Evolutionary conservation across 2,113 vertebrate genomes (phyloP).

Genomic region (Eurypyga helias): DNA sequence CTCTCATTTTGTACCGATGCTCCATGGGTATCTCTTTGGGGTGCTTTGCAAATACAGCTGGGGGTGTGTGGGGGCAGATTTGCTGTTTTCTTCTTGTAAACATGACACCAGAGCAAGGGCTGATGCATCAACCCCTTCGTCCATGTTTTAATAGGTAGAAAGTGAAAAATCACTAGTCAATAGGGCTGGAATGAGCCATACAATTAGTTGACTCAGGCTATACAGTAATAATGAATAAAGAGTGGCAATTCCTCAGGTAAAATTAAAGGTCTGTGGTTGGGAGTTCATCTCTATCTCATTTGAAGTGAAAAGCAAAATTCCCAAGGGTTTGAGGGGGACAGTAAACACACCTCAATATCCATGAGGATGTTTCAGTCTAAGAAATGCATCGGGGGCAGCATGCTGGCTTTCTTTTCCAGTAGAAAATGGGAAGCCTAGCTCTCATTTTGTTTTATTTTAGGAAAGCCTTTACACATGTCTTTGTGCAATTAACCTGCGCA

Average conservation of each 20-base stretch:
- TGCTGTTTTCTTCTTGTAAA: not conserved
- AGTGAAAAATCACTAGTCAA: not conserved
- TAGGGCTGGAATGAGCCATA: not conserved
- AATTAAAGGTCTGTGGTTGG: not conserved
- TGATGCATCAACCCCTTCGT: not conserved
- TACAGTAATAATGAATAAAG: not conserved
- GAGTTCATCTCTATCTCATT: not conserved
- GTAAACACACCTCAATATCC: not conserved
- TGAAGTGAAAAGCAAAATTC: not conserved
- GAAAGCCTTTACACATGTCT: not conserved
- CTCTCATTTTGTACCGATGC: not conserved
- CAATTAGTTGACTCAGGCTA: not conserved
- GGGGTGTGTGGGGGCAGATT: not conserved
- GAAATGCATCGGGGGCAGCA: not conserved
- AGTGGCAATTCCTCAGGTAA: not conserved
- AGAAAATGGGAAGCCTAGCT: not conserved
- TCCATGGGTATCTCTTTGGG: not conserved
- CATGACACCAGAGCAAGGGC: rapidly evolving
- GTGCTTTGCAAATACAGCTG: not conserved
- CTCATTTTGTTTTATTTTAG: not conserved
- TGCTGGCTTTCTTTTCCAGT: not conserved
- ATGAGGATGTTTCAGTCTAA: not conserved
- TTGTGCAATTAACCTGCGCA: not conserved
- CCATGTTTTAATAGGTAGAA: not conserved
- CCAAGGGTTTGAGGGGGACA: rapidly evolving